Evolutionary conservation across 2,888 invertebrate genomes (phyloP), one percentile per base, ranked within the genome.

Genomic region (Leptopilina drosophilae): DNA sequence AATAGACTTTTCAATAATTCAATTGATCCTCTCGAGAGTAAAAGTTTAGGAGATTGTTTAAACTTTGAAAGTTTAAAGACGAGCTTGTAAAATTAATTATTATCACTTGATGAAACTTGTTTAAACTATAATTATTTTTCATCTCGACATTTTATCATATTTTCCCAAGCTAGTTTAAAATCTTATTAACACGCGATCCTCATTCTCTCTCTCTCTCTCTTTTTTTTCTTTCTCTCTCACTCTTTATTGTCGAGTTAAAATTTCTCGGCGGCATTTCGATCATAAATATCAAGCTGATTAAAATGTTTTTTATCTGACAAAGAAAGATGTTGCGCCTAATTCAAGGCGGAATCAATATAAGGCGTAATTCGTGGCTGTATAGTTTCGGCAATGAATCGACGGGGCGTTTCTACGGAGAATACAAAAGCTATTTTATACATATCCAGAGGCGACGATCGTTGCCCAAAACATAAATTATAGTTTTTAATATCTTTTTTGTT

Each of bases 211-310:
- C 20, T 26, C 26, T 53, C 53, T n/a, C n/a, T n/a, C n/a, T n/a
- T n/a, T n/a, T n/a, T n/a, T n/a, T n/a, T 69, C 11, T 49, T 49
- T 49, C 11, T 49, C 49, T 49, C 4, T 42, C 12, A 11, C 11
- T 49, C 9, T 49, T 49, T 49, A 49, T 49, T 49, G 49, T 49
- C n/a, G 26, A 20, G 53, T 33, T 8, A 56, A 56, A 73, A 42
- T 42, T 42, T 56, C 33, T 56, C 26, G 26, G n/a, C 33, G 73
- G 14, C 73, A 56, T 73, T 56, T 53, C 7, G 69, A 73, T 73
- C 73, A 73, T 73, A 73, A 73, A 73, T 73, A 56, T 73, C n/a
- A 53, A 73, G 56, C 26, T 56, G 73, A 73, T 73, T 73, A 73
- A 73, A 73, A 73, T 59, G 73, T 73, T 56, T 73, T 26, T 33